Evolutionary conservation across 92 coral and sea anemone genomes (phyloP).

Genomic region (Heliopora coerulea): DNA sequence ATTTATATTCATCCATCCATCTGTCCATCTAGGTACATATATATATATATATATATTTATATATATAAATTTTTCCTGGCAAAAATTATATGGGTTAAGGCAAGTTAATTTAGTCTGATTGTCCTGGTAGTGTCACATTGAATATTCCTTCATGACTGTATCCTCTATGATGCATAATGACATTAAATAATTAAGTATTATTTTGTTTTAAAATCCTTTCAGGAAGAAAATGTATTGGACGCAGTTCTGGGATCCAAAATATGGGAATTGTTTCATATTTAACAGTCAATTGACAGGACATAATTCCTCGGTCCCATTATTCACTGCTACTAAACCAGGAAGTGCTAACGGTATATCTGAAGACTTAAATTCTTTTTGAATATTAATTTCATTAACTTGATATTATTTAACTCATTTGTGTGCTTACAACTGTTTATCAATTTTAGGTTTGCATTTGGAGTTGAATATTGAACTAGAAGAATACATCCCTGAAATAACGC

Average conservation of each 20-base stretch:
- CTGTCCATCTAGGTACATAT: too few species aligned
- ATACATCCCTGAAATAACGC: conserved; percentile 18
- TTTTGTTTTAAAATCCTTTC: neutral
- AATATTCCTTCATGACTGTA: too few species aligned
- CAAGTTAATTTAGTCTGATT: too few species aligned
- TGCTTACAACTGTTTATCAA: neutral
- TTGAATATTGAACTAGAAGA: conserved; percentile 27
- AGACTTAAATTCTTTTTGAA: neutral
- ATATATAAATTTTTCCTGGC: too few species aligned
- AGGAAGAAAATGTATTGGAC: conserved; percentile 31
- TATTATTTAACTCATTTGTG: too few species aligned
- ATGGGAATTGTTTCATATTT: conserved; percentile 49
- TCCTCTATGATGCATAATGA: too few species aligned
- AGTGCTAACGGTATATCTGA: conserved; percentile 19
- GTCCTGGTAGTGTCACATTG: too few species aligned
- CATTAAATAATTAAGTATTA: neutral
- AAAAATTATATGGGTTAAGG: too few species aligned
- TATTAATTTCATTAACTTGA: too few species aligned
- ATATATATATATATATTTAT: too few species aligned
- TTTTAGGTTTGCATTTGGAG: conserved; percentile 21
- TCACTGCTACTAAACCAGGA: conserved; percentile 15
- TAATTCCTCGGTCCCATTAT: neutral
- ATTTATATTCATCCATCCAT: too few species aligned
- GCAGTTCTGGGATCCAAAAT: conserved; percentile 38
- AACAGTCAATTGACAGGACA: conserved; percentile 36